Conservation (phyloP, 2,113 vertebrate genomes). For the Oxygymnocypris stewartii region DNA sequence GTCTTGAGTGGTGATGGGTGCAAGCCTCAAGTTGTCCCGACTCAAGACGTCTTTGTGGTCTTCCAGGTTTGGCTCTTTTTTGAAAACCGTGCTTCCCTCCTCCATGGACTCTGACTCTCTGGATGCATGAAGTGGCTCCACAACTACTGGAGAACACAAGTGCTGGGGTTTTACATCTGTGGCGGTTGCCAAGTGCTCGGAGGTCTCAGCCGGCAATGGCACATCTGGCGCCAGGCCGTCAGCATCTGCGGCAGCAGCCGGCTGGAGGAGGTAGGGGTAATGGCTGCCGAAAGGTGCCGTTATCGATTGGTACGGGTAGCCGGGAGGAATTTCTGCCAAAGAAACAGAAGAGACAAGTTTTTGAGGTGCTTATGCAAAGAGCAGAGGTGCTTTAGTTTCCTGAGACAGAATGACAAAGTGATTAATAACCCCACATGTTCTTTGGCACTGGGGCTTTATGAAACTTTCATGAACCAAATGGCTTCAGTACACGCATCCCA, state of each 20-base stretch:
- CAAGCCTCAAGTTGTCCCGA: not conserved
- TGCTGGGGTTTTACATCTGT: slow-evolving; percentile 81
- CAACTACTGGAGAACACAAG: slow-evolving; percentile 76
- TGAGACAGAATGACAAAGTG: slow-evolving; percentile 60
- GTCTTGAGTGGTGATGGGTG: slow-evolving; percentile 33
- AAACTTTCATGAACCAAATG: slow-evolving; percentile 64
- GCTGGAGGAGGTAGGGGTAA: slow-evolving; percentile 85
- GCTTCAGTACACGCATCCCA: slow-evolving; percentile 53
- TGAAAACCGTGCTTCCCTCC: slow-evolving; percentile 57
- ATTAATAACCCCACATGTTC: slow-evolving; percentile 59
- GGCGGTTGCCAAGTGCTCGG: slow-evolving; percentile 75
- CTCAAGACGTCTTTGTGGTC: slow-evolving; percentile 43
- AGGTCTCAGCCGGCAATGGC: slow-evolving; percentile 74
- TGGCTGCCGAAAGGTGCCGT: slow-evolving; percentile 83
- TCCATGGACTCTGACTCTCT: slow-evolving; percentile 66
- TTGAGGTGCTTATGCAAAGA: slow-evolving; percentile 52
- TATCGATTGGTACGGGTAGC: slow-evolving; percentile 87
- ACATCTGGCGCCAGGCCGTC: slow-evolving; percentile 78
- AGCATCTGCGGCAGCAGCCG: slow-evolving; percentile 73
- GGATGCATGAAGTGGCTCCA: slow-evolving; percentile 69
- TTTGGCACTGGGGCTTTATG: slow-evolving; percentile 55
- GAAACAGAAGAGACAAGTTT: slow-evolving; percentile 39
- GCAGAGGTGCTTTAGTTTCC: slow-evolving; percentile 45
- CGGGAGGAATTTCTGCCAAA: slow-evolving; percentile 82
- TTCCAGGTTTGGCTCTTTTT: slow-evolving; percentile 56